These are phyloP conservation scores for Polydrusus pterygomalis DNA, from an alignment of 2,888 invertebrate genomes.

Conservation along the genomic window DNA sequence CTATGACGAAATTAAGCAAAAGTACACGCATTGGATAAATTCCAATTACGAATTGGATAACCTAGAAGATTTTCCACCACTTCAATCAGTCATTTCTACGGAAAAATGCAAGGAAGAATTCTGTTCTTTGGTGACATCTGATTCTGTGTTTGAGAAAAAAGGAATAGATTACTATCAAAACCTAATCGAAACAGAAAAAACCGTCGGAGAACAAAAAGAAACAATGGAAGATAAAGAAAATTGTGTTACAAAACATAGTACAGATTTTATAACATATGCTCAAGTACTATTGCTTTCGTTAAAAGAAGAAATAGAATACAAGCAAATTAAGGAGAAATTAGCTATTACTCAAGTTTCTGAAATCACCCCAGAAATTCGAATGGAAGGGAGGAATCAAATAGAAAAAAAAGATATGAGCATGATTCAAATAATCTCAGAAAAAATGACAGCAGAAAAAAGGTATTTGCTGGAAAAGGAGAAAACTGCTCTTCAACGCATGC, in stretches of 20 bases:
- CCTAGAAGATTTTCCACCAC: constrained; percentile 10
- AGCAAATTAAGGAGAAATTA: too few species aligned
- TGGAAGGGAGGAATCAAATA: too few species aligned
- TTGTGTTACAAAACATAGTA: background rate
- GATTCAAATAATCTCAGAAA: too few species aligned
- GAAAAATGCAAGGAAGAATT: background rate
- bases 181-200: background rate
- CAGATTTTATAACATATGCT: background rate
- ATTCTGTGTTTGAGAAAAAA: background rate
- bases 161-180: background rate
- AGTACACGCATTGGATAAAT: background rate
- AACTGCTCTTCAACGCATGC: too few species aligned
- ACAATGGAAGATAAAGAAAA: too few species aligned
- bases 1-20: background rate
- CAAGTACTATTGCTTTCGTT: background rate
- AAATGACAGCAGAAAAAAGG: too few species aligned
- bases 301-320: too few species aligned
- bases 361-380: too few species aligned
- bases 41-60: background rate
- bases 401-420: too few species aligned
- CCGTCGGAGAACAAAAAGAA: background rate
- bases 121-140: background rate
- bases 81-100: background rate
- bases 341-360: too few species aligned
- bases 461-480: too few species aligned